These are phyloP conservation scores for Magallana nippona DNA, from an alignment of 2,888 invertebrate genomes.

Conservation along the genomic window DNA sequence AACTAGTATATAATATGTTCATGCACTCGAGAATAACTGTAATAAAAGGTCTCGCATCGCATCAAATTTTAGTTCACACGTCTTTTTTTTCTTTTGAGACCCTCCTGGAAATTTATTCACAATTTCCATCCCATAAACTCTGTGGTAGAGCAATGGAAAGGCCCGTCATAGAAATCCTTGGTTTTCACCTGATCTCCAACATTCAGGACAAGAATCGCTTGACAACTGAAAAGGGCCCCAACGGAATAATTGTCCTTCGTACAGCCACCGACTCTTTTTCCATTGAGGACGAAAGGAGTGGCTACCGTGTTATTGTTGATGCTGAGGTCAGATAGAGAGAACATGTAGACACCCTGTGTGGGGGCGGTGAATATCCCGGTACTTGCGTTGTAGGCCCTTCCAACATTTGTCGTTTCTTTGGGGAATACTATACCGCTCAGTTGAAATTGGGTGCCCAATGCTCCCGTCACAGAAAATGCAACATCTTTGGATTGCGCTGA, in stretches of 20 bases:
- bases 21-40: no score
- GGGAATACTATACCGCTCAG: not conserved
- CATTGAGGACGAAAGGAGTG: not conserved
- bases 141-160: not conserved
- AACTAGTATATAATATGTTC: no score
- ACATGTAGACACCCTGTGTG: conserved; percentile 37
- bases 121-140: not conserved
- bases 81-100: no score
- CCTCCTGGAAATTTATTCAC: not conserved
- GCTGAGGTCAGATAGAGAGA: not conserved
- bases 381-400: not conserved
- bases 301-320: not conserved
- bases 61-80: no score
- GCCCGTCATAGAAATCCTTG: not conserved
- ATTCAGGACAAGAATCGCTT: not conserved
- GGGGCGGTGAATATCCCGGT: conserved; percentile 4
- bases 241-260: not conserved
- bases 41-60: no score
- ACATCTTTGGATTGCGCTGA: not conserved
- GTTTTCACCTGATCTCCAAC: not conserved
- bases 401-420: not conserved
- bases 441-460: not conserved
- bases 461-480: not conserved
- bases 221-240: not conserved
- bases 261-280: not conserved